Conservation (phyloP, 2,797 vertebrate species). For the Picus viridis region DNA sequence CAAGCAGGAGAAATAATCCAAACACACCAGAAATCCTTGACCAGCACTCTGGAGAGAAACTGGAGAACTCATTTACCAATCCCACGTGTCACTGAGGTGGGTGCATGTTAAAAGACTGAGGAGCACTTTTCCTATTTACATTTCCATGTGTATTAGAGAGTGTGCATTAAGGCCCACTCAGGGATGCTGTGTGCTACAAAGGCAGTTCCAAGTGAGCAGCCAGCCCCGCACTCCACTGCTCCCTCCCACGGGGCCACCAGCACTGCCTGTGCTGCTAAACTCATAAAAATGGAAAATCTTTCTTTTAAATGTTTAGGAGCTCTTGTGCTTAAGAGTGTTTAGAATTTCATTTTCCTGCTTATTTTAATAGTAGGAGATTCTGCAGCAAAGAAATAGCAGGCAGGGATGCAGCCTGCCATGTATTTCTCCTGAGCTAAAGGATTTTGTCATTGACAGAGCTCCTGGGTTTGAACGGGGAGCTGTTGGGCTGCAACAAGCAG, state of each 20-base stretch:
- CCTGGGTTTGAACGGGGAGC: neutral
- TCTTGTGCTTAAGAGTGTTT: neutral
- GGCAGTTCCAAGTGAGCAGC: slow-evolving; percentile 17
- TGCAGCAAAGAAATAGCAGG: neutral
- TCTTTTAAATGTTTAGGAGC: neutral
- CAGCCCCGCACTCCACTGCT: neutral
- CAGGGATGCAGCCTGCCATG: neutral
- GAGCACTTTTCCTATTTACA: neutral
- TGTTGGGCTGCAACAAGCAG: neutral
- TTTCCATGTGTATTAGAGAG: neutral
- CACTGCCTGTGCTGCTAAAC: neutral
- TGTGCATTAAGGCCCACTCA: neutral
- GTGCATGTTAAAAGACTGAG: neutral
- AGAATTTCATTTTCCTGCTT: neutral
- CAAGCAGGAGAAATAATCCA: neutral
- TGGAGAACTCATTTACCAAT: neutral
- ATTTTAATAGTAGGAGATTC: neutral
- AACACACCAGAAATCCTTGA: neutral
- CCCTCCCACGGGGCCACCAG: accelerated
- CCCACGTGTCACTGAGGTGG: neutral
- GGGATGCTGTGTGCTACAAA: neutral
- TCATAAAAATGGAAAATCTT: neutral
- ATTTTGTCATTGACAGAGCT: accelerated
- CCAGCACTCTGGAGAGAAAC: neutral
- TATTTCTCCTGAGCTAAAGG: neutral